Percentiles rank a stretch among this genome's conserved stretches.
These are phyloP conservation scores for Drosophila virilis DNA, from an alignment of 1,140 invertebrate genomes.

Conservation along the genomic window DNA sequence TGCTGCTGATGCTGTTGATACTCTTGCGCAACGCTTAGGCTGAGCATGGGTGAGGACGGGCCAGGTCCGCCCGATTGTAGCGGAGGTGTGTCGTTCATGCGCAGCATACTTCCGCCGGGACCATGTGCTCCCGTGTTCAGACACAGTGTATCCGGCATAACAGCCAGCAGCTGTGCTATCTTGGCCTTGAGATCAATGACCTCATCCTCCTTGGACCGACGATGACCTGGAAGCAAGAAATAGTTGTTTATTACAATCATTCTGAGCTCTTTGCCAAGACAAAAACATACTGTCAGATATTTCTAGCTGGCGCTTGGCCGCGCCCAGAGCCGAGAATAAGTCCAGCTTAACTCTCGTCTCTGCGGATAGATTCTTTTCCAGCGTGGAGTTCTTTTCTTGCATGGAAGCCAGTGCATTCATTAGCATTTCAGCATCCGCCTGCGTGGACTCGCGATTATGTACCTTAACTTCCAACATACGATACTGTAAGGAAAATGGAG, in stretches of 20 bases:
- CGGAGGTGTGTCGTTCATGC: constrained; percentile 83
- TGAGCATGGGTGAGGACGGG: constrained; percentile 79
- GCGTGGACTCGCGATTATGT: constrained; percentile 87
- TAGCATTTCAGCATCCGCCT: constrained; percentile 92
- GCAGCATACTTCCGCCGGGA: constrained; percentile 81
- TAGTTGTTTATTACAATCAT: neutral
- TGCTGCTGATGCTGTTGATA: constrained; percentile 75
- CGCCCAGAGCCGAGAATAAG: constrained; percentile 97
- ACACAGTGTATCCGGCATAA: constrained; percentile 92
- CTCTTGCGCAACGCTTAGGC: constrained; percentile 67
- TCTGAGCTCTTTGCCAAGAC: neutral
- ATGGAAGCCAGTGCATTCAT: constrained; percentile 91
- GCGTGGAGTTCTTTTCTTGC: constrained; percentile 94
- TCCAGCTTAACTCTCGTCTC: constrained; percentile 98
- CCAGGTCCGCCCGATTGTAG: constrained; percentile 75
- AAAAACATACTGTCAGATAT: constrained; percentile 94
- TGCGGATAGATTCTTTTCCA: constrained; percentile 96
- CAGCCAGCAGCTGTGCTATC: constrained; percentile 95
- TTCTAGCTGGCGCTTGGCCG: constrained; percentile 96
- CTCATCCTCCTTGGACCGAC: constrained; percentile 94
- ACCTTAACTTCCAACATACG: constrained; percentile 79
- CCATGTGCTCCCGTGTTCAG: constrained; percentile 71
- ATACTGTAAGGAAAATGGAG: constrained; percentile 33
- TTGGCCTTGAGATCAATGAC: constrained; percentile 95
- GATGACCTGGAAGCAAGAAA: constrained; percentile 87